Conservation (phyloP, 2,797 vertebrate species). For the Melanotaenia pygmaea region DNA sequence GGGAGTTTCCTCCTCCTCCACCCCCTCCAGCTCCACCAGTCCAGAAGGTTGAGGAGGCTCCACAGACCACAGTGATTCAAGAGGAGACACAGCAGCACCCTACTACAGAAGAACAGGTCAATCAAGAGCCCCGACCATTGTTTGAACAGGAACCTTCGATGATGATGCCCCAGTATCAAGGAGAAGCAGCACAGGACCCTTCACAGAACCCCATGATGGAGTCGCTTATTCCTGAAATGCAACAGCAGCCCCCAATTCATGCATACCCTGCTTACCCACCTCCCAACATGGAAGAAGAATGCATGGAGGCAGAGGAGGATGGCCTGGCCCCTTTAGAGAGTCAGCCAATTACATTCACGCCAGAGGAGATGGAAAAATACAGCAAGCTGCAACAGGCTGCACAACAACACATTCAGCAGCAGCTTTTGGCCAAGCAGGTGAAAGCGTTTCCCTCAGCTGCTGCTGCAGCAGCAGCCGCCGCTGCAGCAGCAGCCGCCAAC, state of each 20-base stretch:
- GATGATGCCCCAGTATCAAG: slow-evolving; percentile 79
- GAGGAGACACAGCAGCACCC: slow-evolving; percentile 72
- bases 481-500: slow-evolving; percentile 81
- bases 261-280: slow-evolving; percentile 88
- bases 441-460: slow-evolving; percentile 92
- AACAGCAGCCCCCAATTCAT: slow-evolving; percentile 82
- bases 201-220: slow-evolving; percentile 86
- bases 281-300: slow-evolving; percentile 86
- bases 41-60: slow-evolving; percentile 76
- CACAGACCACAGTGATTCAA: slow-evolving; percentile 45
- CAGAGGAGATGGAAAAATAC: slow-evolving; percentile 99
- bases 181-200: slow-evolving; percentile 83
- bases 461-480: slow-evolving; percentile 78
- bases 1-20: slow-evolving; percentile 86
- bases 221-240: slow-evolving; percentile 83
- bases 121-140: slow-evolving; percentile 67
- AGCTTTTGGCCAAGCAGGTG: slow-evolving; percentile 96
- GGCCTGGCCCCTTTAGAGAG: slow-evolving; percentile 95
- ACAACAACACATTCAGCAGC: slow-evolving; percentile 98
- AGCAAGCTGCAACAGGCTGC: slow-evolving; percentile 98
- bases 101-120: slow-evolving; percentile 72
- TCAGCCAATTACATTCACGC: slow-evolving; percentile 98
- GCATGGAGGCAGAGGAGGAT: slow-evolving; percentile 84
- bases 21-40: slow-evolving; percentile 81
- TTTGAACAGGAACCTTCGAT: slow-evolving; percentile 82